These are phyloP conservation scores for Desoria tigrina DNA, from an alignment of 2,888 invertebrate species.

Conservation along the genomic window DNA sequence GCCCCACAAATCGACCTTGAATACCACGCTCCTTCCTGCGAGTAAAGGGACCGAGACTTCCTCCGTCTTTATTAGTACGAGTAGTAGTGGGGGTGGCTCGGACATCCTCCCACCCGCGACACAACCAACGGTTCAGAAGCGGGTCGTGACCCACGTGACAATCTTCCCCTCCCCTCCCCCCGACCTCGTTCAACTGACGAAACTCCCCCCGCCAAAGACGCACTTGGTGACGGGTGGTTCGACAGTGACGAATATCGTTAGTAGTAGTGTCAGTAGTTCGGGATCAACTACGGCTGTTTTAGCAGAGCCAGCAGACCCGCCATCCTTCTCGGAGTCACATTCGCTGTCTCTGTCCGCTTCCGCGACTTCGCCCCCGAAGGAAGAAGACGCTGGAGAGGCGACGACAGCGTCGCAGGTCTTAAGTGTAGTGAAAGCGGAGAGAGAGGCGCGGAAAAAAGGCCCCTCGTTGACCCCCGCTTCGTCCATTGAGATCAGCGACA, in stretches of 20 bases:
- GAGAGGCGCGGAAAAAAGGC: background rate
- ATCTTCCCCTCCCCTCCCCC: constrained; percentile 53
- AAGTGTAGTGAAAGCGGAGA: background rate
- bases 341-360: background rate
- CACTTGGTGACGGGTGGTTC: background rate
- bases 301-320: background rate
- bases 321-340: background rate
- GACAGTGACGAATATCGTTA: background rate
- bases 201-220: background rate
- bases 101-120: constrained; percentile 28
- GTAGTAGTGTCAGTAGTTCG: constrained; percentile 2
- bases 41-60: constrained; percentile 4
- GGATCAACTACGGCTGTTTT: background rate
- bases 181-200: constrained; percentile 45
- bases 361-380: background rate
- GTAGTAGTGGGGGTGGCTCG: constrained; percentile 31
- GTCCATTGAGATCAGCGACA: constrained; percentile 9
- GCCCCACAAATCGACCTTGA: constrained; percentile 33
- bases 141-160: constrained; percentile 53
- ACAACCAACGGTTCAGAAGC: constrained; percentile 51
- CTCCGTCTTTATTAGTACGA: constrained; percentile 49
- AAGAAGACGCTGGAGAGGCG: background rate
- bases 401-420: background rate
- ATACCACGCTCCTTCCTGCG: constrained; percentile 25
- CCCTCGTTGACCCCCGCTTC: background rate